Percentiles rank a stretch among this genome's conserved stretches.
Conservation (phyloP, 2,888 invertebrate species). For the Yponomeuta evonymella region DNA sequence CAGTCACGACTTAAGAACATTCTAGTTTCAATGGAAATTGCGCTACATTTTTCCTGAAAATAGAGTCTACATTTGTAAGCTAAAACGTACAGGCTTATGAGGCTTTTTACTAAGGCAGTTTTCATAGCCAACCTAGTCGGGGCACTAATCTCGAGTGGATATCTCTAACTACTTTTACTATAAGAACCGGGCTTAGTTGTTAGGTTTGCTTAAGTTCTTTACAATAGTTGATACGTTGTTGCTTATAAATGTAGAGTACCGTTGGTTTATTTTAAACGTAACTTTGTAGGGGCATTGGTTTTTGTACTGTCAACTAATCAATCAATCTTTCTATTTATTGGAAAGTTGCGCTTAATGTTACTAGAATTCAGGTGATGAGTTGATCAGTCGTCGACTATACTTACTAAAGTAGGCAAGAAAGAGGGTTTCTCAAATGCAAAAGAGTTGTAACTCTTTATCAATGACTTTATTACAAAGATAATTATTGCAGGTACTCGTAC, state of each 20-base stretch:
- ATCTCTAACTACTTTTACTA: slow-evolving; percentile 64
- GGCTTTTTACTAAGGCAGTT: slow-evolving; percentile 23
- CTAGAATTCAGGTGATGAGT: too few relatives aligned
- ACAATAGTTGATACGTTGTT: slow-evolving; percentile 31
- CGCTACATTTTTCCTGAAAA: slow-evolving; percentile 39
- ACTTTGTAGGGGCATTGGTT: not conserved
- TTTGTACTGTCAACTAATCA: too few relatives aligned
- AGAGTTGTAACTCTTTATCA: too few relatives aligned
- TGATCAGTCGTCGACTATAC: too few relatives aligned
- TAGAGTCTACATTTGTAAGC: slow-evolving; percentile 25
- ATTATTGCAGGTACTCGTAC: not conserved
- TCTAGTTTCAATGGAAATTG: slow-evolving; percentile 29
- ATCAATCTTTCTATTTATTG: too few relatives aligned
- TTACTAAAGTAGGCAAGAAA: too few relatives aligned
- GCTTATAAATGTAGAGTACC: not conserved
- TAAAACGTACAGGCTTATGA: slow-evolving; percentile 12
- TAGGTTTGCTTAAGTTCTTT: slow-evolving; percentile 44
- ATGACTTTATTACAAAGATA: too few relatives aligned
- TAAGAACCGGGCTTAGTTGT: slow-evolving; percentile 44
- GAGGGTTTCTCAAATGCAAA: too few relatives aligned
- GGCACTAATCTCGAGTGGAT: slow-evolving; percentile 66
- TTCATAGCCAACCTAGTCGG: slow-evolving; percentile 54
- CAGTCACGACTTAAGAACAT: slow-evolving; percentile 31
- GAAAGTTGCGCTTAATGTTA: too few relatives aligned
- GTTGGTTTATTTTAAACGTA: not conserved